A percentile compares a stretch with the other conserved stretches of the same genome.
Evolutionary conservation across 2,113 vertebrate genomes (phyloP).

Genomic region (Centropristis striata): DNA sequence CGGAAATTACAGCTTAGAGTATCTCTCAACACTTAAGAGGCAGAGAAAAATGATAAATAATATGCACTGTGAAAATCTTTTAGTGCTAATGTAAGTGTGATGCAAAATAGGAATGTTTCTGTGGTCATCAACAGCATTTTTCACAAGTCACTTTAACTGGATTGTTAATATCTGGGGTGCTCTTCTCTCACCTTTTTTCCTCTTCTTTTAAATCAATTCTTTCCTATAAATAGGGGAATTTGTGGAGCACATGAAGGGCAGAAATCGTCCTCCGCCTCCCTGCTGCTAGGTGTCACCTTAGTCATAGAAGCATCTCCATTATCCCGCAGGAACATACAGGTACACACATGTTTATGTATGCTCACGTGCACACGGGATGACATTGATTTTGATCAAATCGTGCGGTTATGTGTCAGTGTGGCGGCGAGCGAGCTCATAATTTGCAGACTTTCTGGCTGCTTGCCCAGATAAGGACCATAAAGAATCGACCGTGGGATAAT

Average conservation of each 20-base stretch:
- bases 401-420: slow-evolving; percentile 14
- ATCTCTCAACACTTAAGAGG: slow-evolving; percentile 22
- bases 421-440: slow-evolving; percentile 33
- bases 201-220: slow-evolving; percentile 69
- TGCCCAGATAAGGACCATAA: slow-evolving; percentile 51
- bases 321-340: neutral
- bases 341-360: slow-evolving; percentile 8
- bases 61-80: slow-evolving; percentile 28
- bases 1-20: slow-evolving; percentile 38
- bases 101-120: slow-evolving; percentile 21
- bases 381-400: slow-evolving; percentile 31
- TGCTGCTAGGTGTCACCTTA: slow-evolving; percentile 32
- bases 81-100: slow-evolving; percentile 38
- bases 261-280: slow-evolving; percentile 35
- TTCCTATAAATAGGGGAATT: slow-evolving; percentile 44
- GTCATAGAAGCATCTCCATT: neutral
- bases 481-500: slow-evolving; percentile 45
- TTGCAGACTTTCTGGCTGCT: slow-evolving; percentile 42
- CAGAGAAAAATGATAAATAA: slow-evolving; percentile 32
- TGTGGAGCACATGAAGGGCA: slow-evolving; percentile 21
- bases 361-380: neutral
- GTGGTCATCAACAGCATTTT: slow-evolving; percentile 43
- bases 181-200: slow-evolving; percentile 31
- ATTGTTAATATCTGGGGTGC: slow-evolving; percentile 54
- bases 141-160: slow-evolving; percentile 57